Percentiles rank a stretch among this genome's conserved stretches.
These are phyloP conservation scores for Rhinatrema bivittatum DNA, from an alignment of 2,797 vertebrate genomes.

Conservation along the genomic window DNA sequence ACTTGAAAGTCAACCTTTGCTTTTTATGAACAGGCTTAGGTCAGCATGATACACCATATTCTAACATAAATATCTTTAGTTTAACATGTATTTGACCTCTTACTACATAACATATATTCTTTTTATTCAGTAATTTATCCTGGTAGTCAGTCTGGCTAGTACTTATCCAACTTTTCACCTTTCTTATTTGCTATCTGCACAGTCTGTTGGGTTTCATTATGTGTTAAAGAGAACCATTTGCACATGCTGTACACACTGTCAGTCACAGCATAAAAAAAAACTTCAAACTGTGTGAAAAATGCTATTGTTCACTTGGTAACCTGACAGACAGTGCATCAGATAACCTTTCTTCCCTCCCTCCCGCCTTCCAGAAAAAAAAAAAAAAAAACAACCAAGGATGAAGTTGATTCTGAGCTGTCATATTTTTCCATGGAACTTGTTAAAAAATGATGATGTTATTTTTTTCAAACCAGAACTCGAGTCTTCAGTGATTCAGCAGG, in stretches of 20 bases:
- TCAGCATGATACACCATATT: too few species aligned
- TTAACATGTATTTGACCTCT: background rate
- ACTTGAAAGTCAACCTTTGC: too few species aligned
- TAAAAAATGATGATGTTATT: too few species aligned
- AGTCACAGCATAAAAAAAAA: background rate
- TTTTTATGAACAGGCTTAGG: too few species aligned
- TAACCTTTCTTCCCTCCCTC: slow-evolving; percentile 23
- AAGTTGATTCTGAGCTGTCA: too few species aligned
- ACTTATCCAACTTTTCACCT: background rate
- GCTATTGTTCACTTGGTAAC: slow-evolving; percentile 14
- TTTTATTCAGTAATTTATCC: slow-evolving; percentile 4
- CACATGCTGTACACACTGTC: slow-evolving; percentile 5
- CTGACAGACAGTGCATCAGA: slow-evolving; percentile 2
- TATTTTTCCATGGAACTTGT: too few species aligned
- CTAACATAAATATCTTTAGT: background rate
- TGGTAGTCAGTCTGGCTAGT: background rate
- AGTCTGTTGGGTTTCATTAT: slow-evolving; percentile 22
- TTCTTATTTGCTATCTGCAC: background rate
- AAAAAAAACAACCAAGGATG: too few species aligned
- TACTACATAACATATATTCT: background rate
- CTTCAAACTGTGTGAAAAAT: slow-evolving; percentile 12
- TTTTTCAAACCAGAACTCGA: too few species aligned
- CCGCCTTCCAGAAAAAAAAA: too few species aligned
- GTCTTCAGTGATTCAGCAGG: too few species aligned
- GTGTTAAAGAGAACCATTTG: slow-evolving; percentile 16